Percentiles rank a stretch among this genome's conserved stretches.
phyloP scores from a whole-genome alignment of 2,113 vertebrate genomes.

The Narcine bancroftii region DNA sequence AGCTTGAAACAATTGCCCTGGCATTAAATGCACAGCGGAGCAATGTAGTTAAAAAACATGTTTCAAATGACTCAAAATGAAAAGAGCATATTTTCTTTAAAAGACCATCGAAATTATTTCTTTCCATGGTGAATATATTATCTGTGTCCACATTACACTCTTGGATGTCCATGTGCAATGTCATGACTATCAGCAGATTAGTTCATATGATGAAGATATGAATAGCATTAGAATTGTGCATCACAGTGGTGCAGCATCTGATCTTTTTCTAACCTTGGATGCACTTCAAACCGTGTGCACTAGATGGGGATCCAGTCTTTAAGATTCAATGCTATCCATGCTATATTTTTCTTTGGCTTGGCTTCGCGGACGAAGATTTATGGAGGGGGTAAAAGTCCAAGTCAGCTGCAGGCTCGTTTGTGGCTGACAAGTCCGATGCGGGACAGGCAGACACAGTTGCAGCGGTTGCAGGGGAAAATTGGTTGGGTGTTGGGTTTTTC shows the following conservation, averaged over 20 bases:
- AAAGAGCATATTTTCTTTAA: not conserved
- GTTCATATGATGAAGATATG: not conserved
- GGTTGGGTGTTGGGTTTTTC: too few relatives aligned
- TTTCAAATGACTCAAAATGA: not conserved
- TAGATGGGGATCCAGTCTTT: not conserved
- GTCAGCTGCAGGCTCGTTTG: too few relatives aligned
- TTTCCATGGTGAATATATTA: not conserved
- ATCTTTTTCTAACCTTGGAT: not conserved
- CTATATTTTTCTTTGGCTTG: too few relatives aligned
- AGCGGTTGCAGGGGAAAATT: too few relatives aligned
- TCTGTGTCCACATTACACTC: not conserved
- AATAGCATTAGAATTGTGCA: not conserved
- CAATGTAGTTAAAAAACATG: not conserved
- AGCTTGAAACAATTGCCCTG: not conserved
- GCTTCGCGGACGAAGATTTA: too few relatives aligned
- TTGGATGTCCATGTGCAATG: not conserved
- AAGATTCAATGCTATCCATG: not conserved
- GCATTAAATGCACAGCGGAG: not conserved
- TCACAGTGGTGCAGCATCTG: not conserved
- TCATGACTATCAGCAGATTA: not conserved
- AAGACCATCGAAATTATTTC: not conserved
- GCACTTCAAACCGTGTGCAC: not conserved
- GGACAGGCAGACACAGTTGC: too few relatives aligned
- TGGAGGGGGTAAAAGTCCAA: too few relatives aligned
- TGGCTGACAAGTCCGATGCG: too few relatives aligned